These are phyloP conservation scores for Ia io DNA, from an alignment of 2,113 vertebrate species.

Conservation along the genomic window DNA sequence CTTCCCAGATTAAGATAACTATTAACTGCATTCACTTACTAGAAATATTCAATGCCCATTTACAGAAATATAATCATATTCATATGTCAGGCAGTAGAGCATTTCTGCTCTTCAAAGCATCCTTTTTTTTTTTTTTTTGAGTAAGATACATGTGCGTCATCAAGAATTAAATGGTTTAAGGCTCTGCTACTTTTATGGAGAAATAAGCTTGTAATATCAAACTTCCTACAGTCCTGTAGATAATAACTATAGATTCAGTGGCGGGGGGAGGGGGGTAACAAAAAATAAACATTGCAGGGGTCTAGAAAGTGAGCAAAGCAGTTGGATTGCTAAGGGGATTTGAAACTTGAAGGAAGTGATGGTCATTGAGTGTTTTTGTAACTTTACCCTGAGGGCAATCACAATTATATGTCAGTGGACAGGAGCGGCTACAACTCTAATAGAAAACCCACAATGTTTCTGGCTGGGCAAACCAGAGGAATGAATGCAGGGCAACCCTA, in stretches of 20 bases:
- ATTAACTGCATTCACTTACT: background rate
- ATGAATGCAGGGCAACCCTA: background rate
- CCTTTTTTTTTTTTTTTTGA: conserved; percentile 16
- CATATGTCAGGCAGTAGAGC: background rate
- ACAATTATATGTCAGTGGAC: background rate
- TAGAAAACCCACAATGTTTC: background rate
- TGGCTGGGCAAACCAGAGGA: background rate
- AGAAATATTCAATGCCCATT: background rate
- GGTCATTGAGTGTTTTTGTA: background rate
- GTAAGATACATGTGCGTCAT: background rate
- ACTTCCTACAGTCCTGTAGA: background rate
- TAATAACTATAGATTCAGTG: background rate
- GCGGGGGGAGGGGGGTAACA: background rate
- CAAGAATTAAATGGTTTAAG: conserved; percentile 1
- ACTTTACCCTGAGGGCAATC: background rate
- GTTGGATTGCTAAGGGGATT: background rate
- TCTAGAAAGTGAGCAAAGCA: background rate
- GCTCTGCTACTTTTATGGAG: background rate
- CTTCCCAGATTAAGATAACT: conserved; percentile 23
- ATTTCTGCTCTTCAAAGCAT: conserved; percentile 2
- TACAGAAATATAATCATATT: background rate
- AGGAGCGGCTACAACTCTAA: background rate
- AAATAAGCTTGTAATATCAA: background rate
- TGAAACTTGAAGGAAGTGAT: background rate
- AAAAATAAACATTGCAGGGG: background rate